Base-by-base conservation (phyloP, 2,888 invertebrate species). In the Thysanoteuthis rhombus region DNA sequence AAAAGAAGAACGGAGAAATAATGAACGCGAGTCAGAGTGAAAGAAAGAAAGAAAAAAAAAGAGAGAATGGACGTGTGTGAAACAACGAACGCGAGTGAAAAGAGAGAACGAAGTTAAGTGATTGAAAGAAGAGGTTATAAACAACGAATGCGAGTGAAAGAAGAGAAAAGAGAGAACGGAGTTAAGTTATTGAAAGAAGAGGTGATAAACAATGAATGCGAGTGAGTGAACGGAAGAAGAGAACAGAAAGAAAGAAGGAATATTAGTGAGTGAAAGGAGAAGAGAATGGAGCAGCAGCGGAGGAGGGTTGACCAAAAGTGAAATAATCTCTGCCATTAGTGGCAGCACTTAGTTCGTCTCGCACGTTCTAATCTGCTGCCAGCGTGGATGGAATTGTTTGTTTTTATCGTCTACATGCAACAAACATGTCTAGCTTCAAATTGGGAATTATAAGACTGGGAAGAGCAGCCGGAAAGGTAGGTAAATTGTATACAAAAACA, bases 391-490 rank as follows among this genome's bases (percentile, higher is more conserved):
- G 91, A n/a, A 75, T 75, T 75, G 75, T 2, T 38, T 38, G 36
- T 58, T 38, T 92, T 92, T 92, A 92, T 36, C 52, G 47, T 47
- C 52, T 42, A 38, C 10, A 47, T 92, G 91, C 91, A 42, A 38
- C 52, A n/a, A 89, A 91, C 90, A 96, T 96, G 96, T 96, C 96
- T 92, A 96, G 96, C 94, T 96, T 96, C 93, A 96, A 96, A 95
- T 94, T 97, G 93, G 97, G 97, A 91, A 97, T 97, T 94, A 97
- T 97, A 39, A 96, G 97, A 93, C 96, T 97, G 90, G 97, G 97
- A 58, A 96, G 97, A 94, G 97, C 97, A 8, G 97, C 97, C 75
- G 97, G 97, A 95, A 97, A 97, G 96, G 97, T 97, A 94, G 96
- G 95, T 93, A 92, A 75, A n/a, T 12, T 75, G 12, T 75, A 75